Evolutionary conservation across 1,140 invertebrate species (phyloP), one percentile per base, ranked within the genome.

Genomic region (Cylas formicarius): DNA sequence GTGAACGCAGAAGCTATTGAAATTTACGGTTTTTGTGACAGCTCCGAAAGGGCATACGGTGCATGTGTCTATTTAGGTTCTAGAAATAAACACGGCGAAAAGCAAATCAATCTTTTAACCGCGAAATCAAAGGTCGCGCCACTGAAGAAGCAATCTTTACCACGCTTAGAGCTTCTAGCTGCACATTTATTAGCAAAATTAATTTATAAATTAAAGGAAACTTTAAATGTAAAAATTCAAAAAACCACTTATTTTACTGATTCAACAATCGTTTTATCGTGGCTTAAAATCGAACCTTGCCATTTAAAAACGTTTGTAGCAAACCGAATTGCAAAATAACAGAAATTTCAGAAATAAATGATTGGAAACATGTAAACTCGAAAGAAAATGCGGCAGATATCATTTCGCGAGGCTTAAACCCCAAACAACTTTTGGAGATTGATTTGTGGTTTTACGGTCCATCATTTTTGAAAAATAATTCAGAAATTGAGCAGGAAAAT

Each of bases 341-440:
- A 36, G 51, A 61, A 18, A 26, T 50, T 10, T 64, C 63, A 8
- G 20, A 5, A 11, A 33, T 20, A 6, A 26, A 35, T 18, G 28
- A 39, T n/a, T 70, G 67, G 61, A 42, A 44, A 23, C 59, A 71
- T 45, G 57, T 69, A 0, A 29, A 38, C 10, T 53, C 60, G 0
- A 31, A 52, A 4, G 32, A 51, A 2, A 71, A 72, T 35, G 67
- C 69, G 0, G 66, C 67, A 0, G 67, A 72, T 54, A 44, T 66
- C 7, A 48, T 66, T 32, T 69, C 68, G 2, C 44, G 69, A 6
- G 68, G 69, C n/a, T 13, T 60, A 13, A 7, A 42, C 16, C 42
- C 53, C 7, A 29, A 34, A 6, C 22, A 53, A n/a, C 28, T 69
- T 5, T 24, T 31, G 1, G 16, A 44, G 16, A 55, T 41, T 40